Percentiles rank a stretch among this genome's conserved stretches.
Conservation (phyloP, 1,140 invertebrate genomes). For the Philopotamus ludificatus region DNA sequence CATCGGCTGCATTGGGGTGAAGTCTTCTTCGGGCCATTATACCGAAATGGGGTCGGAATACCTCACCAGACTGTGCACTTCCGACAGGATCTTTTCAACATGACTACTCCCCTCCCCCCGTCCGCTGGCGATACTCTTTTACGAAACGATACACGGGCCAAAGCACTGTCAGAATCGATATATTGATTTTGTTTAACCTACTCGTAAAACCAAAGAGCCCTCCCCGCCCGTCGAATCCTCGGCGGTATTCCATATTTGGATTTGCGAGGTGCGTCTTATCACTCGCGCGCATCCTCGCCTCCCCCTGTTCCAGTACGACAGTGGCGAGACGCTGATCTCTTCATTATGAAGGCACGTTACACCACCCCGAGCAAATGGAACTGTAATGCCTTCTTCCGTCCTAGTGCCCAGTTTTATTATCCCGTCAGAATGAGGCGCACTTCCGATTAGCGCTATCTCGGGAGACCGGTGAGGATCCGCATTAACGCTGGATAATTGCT, state of each 20-base stretch:
- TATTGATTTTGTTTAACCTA: conserved; percentile 17
- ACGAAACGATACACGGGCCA: background rate
- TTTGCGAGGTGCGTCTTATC: no score
- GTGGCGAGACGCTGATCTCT: conserved; percentile 20
- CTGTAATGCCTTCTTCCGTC: conserved; percentile 1
- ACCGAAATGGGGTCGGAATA: background rate
- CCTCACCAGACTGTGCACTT: background rate
- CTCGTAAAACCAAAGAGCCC: no score
- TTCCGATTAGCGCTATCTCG: conserved; percentile 31
- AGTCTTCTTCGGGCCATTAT: conserved; percentile 12
- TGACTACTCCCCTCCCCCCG: background rate
- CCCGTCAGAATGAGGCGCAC: conserved; percentile 24
- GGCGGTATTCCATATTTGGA: background rate
- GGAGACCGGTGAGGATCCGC: conserved; percentile 5
- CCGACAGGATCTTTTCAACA: no score
- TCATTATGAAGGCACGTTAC: conserved; percentile 18
- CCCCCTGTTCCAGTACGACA: background rate
- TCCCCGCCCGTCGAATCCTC: background rate
- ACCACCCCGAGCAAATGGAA: background rate
- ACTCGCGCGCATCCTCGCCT: background rate
- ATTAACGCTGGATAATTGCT: conserved; percentile 8
- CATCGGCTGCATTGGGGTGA: background rate
- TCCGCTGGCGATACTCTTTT: background rate
- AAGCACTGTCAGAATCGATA: conserved; percentile 9
- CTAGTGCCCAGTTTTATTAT: conserved; percentile 14